Evolutionary conservation across 1,140 invertebrate genomes (phyloP), one percentile per base, ranked within the genome.

Genomic region (Battus philenor): DNA sequence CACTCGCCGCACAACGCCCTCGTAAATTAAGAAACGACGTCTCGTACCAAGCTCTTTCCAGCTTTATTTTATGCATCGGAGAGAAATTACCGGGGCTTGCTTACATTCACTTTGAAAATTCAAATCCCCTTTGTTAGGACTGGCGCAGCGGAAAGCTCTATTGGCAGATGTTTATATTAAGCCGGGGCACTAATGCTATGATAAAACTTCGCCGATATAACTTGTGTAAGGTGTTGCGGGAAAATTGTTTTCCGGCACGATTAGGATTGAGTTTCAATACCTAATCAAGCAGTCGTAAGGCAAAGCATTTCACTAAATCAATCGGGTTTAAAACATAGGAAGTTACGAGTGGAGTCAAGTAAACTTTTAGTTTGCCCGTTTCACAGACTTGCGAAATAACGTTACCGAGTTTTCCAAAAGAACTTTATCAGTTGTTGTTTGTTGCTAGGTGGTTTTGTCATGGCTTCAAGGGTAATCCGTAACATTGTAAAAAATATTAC

Each of bases 21-120:
- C 75, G 60, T 82, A 82, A 82, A 79, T 76, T 74, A 79, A 70
- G 59, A 71, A 68, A 73, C 62, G 68, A 71, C 71, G 61, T 65
- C 68, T 66, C 36, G 50, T 51, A 49, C 54, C 43, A 44, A 51
- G 57, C 58, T 68, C 62, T 67, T 78, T 71, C 66, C 54, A 59
- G 60, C 51, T 67, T 73, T 70, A 64, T 70, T 75, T 75, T 70
- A 68, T 65, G 58, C 57, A 62, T 59, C 41, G 43, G 30, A 44
- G 48, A 60, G 53, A 57, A 66, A 62, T 67, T 65, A 69, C 45
- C 27, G 36, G 26, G 43, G 31, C 24, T 17, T 41, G 52, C 38
- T 54, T 54, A 38, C 46, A 17, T 51, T 51, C 48, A 48, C 43
- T 58, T 48, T 62, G 51, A 54, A 62, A 62, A 56, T 50, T 62